A percentile compares a stretch with the other conserved stretches of the same genome.
Conservation (phyloP, 2,797 vertebrate species). For the Chlorospingus semifuscus region DNA sequence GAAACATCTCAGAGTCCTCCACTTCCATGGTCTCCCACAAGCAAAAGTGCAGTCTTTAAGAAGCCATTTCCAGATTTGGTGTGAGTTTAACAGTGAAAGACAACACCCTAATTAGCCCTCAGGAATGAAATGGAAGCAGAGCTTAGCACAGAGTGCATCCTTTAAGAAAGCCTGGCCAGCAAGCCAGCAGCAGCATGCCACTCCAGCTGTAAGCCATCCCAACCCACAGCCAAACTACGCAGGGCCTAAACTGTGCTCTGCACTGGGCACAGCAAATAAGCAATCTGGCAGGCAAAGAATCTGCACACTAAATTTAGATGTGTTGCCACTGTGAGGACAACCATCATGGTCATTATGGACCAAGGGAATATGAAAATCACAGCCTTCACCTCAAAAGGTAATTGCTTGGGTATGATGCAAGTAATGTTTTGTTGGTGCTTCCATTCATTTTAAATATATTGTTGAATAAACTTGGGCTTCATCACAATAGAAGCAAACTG, state of each 20-base stretch:
- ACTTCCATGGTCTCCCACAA: neutral
- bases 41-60: neutral
- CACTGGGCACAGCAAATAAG: slow-evolving; percentile 11
- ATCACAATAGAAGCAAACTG: neutral
- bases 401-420: neutral
- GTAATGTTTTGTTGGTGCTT: neutral
- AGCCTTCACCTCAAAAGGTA: neutral
- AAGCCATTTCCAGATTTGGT: neutral
- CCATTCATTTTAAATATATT: neutral
- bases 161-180: neutral
- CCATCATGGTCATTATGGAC: neutral
- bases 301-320: slow-evolving; percentile 11
- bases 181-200: neutral
- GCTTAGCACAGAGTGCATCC: neutral
- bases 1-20: neutral
- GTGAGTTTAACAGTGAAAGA: neutral
- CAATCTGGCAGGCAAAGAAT: neutral
- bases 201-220: neutral
- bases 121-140: neutral
- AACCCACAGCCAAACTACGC: neutral
- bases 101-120: neutral
- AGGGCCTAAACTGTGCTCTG: neutral
- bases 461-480: neutral
- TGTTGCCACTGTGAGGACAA: neutral
- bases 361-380: neutral